Evolutionary conservation across 1,140 invertebrate genomes (phyloP), one percentile per base, ranked within the genome.

Genomic region (Platyscapa corneri): DNA sequence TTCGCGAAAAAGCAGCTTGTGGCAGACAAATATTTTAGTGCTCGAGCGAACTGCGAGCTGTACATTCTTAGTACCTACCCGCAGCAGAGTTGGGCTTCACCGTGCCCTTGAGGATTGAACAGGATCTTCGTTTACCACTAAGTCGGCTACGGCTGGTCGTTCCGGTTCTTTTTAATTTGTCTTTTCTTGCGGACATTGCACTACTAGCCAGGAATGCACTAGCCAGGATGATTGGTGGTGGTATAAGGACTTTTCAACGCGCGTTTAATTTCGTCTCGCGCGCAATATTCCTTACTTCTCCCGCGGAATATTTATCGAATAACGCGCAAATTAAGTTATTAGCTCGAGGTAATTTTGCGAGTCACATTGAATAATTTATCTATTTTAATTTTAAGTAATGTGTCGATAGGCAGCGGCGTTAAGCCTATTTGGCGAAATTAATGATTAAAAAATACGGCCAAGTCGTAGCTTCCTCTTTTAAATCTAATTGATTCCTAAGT

Each of bases 161-260:
- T 83, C 82, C 72, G 82, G 82, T 83, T 83, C 82, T 83, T 83
- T 46, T 75, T 83, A 76, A 76, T 83, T 83, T 76, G 72, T 60
- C 72, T 83, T 82, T 60, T 83, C 82, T 76, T 39, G 53, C 34
- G 72, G 27, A 39, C 82, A 46, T 76, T 83, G 72, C 82, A 82
- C 81, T 82, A 82, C n/a, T n/a, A n/a, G 46, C 46, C 37, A n/a
- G n/a, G n/a, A n/a, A n/a, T n/a, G n/a, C n/a, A 27, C 53, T 78
- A 60, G 30, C 14, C n/a, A 60, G n/a, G 16, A 64, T 53, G 10
- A 32, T 49, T 37, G 37, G 76, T 56, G 39, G 23, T 56, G 39
- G 23, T 74, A 42, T 42, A n/a, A 42, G 6, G 39, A 42, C 37
- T 42, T 74, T 42, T 42, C 23, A 37, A 18, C 20, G 5, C 37